A percentile compares a stretch with the other conserved stretches of the same genome.
Conservation (phyloP, 2,888 invertebrate genomes). For the Napeogenes inachia region DNA sequence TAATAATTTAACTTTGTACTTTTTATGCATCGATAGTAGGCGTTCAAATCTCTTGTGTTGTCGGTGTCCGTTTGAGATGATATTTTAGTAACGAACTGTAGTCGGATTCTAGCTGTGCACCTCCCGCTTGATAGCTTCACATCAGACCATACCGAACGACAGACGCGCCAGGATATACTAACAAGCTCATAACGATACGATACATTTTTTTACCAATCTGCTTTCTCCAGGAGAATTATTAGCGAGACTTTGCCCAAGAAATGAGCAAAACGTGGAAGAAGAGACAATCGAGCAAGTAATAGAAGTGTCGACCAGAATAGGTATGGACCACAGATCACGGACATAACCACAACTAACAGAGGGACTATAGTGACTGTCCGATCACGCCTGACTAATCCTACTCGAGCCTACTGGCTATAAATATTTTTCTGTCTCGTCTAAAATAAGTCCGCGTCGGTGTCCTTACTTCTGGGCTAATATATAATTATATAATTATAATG, state of each 20-base stretch:
- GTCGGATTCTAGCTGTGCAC: slow-evolving; percentile 44
- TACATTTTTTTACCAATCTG: slow-evolving; percentile 36
- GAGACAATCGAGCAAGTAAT: slow-evolving; percentile 35
- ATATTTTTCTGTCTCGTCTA: slow-evolving; percentile 46
- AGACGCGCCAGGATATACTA: slow-evolving; percentile 28
- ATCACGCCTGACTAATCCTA: slow-evolving; percentile 35
- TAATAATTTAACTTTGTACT: slow-evolving; percentile 32
- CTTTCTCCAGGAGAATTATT: slow-evolving; percentile 64
- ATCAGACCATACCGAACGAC: slow-evolving; percentile 30
- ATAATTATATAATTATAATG: slow-evolving; percentile 3
- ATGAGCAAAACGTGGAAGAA: slow-evolving; percentile 33
- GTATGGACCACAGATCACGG: slow-evolving; percentile 39
- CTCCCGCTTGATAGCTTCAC: slow-evolving; percentile 40
- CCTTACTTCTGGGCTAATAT: slow-evolving; percentile 36
- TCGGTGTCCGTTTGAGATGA: slow-evolving; percentile 58
- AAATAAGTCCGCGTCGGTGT: slow-evolving; percentile 35
- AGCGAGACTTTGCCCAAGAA: slow-evolving; percentile 56
- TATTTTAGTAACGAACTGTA: slow-evolving; percentile 47
- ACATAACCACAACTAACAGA: slow-evolving; percentile 36
- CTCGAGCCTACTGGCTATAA: slow-evolving; percentile 36
- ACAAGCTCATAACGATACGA: slow-evolving; percentile 25
- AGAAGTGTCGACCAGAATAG: slow-evolving; percentile 40
- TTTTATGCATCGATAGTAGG: slow-evolving; percentile 46
- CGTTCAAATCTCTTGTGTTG: slow-evolving; percentile 68
- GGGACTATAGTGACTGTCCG: slow-evolving; percentile 27